Evolutionary conservation across 1,140 invertebrate genomes (phyloP).

Genomic region (Polypedilum vanderplanki): DNA sequence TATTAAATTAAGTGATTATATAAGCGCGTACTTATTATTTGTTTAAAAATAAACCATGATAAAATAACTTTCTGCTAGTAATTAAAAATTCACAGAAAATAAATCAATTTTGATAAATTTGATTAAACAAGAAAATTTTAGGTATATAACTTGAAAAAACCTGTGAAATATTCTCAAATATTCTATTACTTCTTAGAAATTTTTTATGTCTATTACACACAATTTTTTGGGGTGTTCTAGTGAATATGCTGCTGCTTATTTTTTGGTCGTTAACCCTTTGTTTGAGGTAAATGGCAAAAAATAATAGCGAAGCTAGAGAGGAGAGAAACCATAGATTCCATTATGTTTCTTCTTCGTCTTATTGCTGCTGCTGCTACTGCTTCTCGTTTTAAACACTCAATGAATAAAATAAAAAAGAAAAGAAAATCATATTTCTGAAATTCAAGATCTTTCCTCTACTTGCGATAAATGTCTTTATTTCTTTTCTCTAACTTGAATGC

Average conservation of each 20-base stretch:
- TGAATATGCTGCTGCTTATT: not conserved
- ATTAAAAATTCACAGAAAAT: too few relatives aligned
- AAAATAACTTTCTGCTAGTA: too few relatives aligned
- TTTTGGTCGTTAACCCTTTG: constrained; percentile 11
- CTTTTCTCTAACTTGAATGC: not conserved
- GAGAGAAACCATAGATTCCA: constrained; percentile 5
- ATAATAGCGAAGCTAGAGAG: not conserved
- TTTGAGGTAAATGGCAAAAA: constrained; percentile 18
- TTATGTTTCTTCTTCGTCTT: constrained; percentile 19
- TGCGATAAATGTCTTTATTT: not conserved
- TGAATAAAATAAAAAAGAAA: not conserved
- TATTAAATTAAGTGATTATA: too few relatives aligned
- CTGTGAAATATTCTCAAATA: too few relatives aligned
- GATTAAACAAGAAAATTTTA: too few relatives aligned
- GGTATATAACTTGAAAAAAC: too few relatives aligned
- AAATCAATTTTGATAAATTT: too few relatives aligned
- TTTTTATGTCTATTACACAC: too few relatives aligned
- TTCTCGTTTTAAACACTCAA: not conserved
- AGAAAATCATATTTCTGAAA: constrained; percentile 6
- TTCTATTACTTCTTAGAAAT: too few relatives aligned
- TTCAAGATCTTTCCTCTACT: constrained; percentile 16
- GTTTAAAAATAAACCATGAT: too few relatives aligned
- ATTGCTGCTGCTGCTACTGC: not conserved
- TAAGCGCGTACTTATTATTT: too few relatives aligned
- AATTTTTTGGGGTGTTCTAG: constrained; percentile 10